Percentiles rank a stretch among this genome's conserved stretches.
Conservation (phyloP, 2,797 vertebrate genomes). For the Leucoraja ocellata region DNA sequence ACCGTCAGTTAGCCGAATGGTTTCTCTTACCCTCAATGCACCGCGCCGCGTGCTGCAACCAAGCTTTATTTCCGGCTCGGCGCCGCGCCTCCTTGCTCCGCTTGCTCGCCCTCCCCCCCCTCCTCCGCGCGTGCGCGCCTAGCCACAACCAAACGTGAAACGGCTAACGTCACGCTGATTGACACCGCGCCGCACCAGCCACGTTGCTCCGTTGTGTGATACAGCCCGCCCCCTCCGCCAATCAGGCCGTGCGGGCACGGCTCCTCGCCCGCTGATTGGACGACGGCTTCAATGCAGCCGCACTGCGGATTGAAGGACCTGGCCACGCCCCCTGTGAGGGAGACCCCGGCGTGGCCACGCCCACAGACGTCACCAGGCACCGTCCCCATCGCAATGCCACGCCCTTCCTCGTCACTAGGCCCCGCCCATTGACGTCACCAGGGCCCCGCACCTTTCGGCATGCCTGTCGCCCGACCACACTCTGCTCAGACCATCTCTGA, state of each 20-base stretch:
- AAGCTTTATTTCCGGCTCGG: background rate
- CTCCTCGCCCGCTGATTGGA: background rate
- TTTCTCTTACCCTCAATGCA: constrained; percentile 27
- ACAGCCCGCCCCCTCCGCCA: background rate
- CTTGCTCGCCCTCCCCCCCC: background rate
- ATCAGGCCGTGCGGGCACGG: background rate
- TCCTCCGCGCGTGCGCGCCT: background rate
- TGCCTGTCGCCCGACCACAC: no score
- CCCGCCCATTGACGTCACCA: no score
- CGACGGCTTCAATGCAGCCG: constrained; percentile 3
- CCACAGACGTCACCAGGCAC: background rate
- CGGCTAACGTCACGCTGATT: background rate
- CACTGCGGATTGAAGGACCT: constrained; percentile 29
- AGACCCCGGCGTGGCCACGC: background rate
- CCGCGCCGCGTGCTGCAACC: background rate
- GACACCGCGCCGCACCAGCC: background rate
- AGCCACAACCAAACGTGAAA: constrained; percentile 31
- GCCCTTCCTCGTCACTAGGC: no score
- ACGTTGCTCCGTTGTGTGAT: background rate
- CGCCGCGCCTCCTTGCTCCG: background rate
- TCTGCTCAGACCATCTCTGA: no score
- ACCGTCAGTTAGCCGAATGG: constrained; percentile 11
- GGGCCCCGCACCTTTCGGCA: no score
- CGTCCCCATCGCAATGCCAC: background rate
- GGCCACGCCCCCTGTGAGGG: background rate